Evolutionary conservation across 2,888 invertebrate genomes (phyloP), one percentile per base, ranked within the genome.

Genomic region (Chymomyza caudatula): DNA sequence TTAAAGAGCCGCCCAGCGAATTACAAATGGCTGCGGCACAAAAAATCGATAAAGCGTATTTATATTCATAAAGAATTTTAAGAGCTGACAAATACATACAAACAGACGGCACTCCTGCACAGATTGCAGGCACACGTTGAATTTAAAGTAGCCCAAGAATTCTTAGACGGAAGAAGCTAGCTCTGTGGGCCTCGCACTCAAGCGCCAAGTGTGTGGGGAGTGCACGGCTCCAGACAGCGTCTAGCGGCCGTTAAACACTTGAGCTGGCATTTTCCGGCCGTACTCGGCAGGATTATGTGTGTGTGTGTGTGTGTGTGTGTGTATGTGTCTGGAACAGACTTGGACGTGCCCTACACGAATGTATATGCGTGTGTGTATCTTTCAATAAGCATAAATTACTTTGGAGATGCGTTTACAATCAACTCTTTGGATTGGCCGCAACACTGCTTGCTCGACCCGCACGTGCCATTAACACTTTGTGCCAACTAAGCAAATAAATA

Each of bases 381-480:
- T 47, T 47, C 47, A 47, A 47, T 47, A 47, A 47, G 47, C 47
- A 54, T 23, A 23, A 53, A 25, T 53, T 15, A 13, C 17, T 4
- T 3, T 2, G 54, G 17, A 23, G 11, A 56, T 42, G 23, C n/a
- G 23, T 57, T 57, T 57, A 56, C 22, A 43, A 20, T 49, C 47
- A 60, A 54, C 49, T 22, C 44, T 66, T 57, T 44, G 57, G 29
- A 37, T 37, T 37, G 29, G 29, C 17, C 60, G 22, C 60, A n/a
- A n/a, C n/a, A 53, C 25, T 55, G 43, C 25, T 53, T 58, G 78
- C 15, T 22, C 23, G 17, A 47, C 25, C 66, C 81, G 76, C 86
- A 86, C 86, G 86, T 86, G 86, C 87, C 84, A 87, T 85, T 87
- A 87, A 86, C 86, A 86, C 86, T 85, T 85, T 74, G 68, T 71